Percentiles rank a stretch among this genome's conserved stretches.
These are phyloP conservation scores for Enteromius afrohamiltoni DNA, from an alignment of 2,797 vertebrate genomes.

Conservation along the genomic window DNA sequence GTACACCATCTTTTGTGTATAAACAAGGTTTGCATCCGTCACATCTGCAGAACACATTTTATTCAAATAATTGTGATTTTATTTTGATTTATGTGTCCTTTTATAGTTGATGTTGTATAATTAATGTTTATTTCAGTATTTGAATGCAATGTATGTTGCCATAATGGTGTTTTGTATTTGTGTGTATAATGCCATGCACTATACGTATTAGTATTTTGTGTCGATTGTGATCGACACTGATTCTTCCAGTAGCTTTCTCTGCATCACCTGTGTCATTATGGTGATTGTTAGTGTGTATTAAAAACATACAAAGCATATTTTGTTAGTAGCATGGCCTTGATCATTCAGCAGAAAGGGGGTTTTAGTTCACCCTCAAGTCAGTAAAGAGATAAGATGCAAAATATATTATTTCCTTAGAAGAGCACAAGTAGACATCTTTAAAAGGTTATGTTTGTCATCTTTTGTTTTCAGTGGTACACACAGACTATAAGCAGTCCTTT, in stretches of 20 bases:
- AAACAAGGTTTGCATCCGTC: background rate
- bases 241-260: background rate
- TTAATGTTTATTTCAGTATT: background rate
- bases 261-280: background rate
- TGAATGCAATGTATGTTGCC: background rate
- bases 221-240: background rate
- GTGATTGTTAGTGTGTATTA: background rate
- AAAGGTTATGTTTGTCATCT: constrained; percentile 27
- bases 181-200: background rate
- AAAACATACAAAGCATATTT: background rate
- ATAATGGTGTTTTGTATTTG: background rate
- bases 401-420: background rate
- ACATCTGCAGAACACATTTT: background rate
- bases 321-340: background rate
- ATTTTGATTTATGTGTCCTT: background rate
- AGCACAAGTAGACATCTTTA: background rate
- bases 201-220: background rate
- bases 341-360: background rate
- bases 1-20: background rate
- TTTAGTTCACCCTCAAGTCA: background rate
- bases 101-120: background rate
- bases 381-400: background rate
- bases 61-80: background rate
- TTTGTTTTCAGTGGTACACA: background rate
- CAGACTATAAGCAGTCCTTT: background rate